Conservation (phyloP, 2,888 invertebrate species). For the Nebria brevicollis region DNA sequence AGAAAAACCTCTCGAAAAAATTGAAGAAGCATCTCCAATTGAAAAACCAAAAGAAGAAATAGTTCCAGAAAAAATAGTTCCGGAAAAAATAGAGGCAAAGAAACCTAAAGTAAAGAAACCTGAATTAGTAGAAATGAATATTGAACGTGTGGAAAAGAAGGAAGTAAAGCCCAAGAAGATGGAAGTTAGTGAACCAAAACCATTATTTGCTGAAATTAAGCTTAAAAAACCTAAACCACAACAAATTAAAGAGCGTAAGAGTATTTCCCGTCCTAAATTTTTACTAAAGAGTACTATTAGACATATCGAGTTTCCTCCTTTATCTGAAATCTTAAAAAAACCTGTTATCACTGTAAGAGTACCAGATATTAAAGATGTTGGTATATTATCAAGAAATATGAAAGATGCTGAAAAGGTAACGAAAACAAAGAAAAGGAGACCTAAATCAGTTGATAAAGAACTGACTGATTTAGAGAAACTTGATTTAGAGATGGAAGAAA, state of each 20-base stretch:
- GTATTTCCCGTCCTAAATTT: conserved; percentile 62
- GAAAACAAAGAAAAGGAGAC: conserved; percentile 65
- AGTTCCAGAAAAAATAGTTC: conserved; percentile 53
- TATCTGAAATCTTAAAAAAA: conserved; percentile 54
- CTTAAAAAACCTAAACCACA: conserved; percentile 69
- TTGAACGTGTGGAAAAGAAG: conserved; percentile 70
- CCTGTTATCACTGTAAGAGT: conserved; percentile 59
- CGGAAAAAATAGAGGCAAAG: conserved; percentile 54
- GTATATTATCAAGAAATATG: conserved; percentile 76
- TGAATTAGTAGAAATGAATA: conserved; percentile 55
- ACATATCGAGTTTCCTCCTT: conserved; percentile 72
- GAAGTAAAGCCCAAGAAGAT: conserved; percentile 68
- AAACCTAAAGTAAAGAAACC: conserved; percentile 54
- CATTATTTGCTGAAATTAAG: conserved; percentile 71
- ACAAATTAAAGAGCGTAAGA: conserved; percentile 62
- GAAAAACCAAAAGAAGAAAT: conserved; percentile 48
- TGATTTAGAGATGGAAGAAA: conserved; percentile 62
- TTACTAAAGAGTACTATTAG: conserved; percentile 63
- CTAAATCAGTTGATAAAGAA: conserved; percentile 60
- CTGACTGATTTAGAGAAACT: conserved; percentile 62
- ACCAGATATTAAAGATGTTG: conserved; percentile 69
- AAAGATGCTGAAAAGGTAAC: conserved; percentile 75
- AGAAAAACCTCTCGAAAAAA: conserved; percentile 52
- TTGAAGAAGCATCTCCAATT: conserved; percentile 51
- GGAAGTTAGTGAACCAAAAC: conserved; percentile 67